A percentile compares a stretch with the other conserved stretches of the same genome.
phyloP scores from a whole-genome alignment of 2,888 invertebrate species.

The Latrodectus elegans region DNA sequence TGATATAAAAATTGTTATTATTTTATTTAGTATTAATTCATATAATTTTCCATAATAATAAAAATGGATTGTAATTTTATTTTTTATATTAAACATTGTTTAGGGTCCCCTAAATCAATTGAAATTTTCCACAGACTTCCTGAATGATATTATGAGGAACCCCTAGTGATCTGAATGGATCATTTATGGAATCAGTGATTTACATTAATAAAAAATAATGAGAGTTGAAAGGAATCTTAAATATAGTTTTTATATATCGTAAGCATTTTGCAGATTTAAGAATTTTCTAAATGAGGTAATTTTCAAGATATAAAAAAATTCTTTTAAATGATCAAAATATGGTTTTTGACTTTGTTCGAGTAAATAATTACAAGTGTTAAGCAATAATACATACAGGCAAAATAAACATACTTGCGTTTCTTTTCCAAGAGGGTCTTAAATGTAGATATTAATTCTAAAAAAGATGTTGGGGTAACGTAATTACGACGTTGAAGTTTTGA shows the following conservation, averaged over 20 bases:
- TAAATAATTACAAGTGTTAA: no score
- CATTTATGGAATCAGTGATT: neutral
- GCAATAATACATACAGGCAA: no score
- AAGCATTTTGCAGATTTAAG: no score
- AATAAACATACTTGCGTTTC: conserved; percentile 75
- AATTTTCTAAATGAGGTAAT: no score
- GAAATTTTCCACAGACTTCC: neutral
- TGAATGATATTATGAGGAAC: neutral
- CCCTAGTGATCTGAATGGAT: neutral
- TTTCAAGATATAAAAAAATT: no score
- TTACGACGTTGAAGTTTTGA: conserved; percentile 80
- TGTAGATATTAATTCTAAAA: conserved; percentile 90
- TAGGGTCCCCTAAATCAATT: neutral
- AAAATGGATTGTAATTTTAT: neutral
- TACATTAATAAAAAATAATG: neutral
- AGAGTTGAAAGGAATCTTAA: no score
- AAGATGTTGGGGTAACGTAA: conserved; percentile 91
- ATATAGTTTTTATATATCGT: no score
- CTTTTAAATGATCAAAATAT: no score
- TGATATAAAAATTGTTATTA: neutral
- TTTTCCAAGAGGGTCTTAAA: conserved; percentile 82
- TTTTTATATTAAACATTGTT: neutral
- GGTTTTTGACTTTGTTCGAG: no score
- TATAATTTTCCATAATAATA: neutral
- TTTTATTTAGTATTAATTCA: neutral